phyloP scores from a whole-genome alignment of 2,113 vertebrate species.

The Scartelaos histophorus region DNA sequence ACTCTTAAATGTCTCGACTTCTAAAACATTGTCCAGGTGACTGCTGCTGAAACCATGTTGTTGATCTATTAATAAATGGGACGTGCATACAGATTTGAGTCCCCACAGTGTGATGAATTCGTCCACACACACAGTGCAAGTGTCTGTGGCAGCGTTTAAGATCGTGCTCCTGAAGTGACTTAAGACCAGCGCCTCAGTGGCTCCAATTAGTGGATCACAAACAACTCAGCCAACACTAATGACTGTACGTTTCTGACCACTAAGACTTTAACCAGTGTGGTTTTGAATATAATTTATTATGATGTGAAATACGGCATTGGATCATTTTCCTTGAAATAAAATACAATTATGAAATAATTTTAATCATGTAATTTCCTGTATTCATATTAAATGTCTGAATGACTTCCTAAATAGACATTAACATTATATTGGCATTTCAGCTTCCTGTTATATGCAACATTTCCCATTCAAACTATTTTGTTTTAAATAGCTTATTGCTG shows the following conservation, averaged over 20 bases:
- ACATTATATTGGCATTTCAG: background rate
- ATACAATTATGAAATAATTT: background rate
- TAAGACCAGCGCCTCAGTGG: slow-evolving; percentile 37
- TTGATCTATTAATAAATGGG: too few species aligned
- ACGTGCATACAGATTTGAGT: too few species aligned
- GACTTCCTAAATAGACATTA: background rate
- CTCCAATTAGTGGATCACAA: slow-evolving; percentile 52
- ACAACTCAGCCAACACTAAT: slow-evolving; percentile 30
- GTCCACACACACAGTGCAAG: slow-evolving; percentile 10
- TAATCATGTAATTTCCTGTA: background rate
- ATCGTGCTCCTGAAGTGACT: slow-evolving; percentile 41
- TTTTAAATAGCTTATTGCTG: too few species aligned
- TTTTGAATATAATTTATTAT: background rate
- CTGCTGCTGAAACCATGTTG: too few species aligned
- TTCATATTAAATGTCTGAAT: background rate
- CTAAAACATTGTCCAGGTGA: too few species aligned
- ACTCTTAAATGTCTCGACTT: too few species aligned
- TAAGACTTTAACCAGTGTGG: slow-evolving; percentile 1
- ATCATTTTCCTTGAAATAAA: background rate
- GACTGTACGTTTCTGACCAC: slow-evolving; percentile 7
- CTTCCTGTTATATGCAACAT: too few species aligned
- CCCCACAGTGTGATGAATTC: slow-evolving; percentile 5
- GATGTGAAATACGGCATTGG: background rate
- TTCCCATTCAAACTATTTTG: too few species aligned
- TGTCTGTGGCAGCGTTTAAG: slow-evolving; percentile 22